Evolutionary conservation across 2,113 vertebrate genomes (phyloP), one percentile per base, ranked within the genome.

Genomic region (Vulpes vulpes): DNA sequence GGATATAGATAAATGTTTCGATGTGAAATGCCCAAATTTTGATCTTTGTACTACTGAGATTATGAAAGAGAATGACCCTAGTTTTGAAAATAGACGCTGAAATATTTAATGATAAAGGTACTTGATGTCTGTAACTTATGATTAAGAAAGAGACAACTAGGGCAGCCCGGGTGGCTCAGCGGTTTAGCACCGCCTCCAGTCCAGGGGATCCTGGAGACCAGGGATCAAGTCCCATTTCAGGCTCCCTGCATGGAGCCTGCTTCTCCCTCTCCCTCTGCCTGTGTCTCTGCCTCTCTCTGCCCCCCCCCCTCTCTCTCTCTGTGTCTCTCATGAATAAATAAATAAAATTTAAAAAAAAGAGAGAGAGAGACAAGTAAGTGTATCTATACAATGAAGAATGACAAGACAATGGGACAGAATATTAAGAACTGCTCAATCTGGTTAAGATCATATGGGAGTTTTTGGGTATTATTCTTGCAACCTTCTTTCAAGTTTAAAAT

Each of bases 401-500:
- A 60, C 3, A 78, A 80, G n/a, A 2, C n/a, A 62, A 67, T 38
- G 20, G 32, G 11, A 8, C 7, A 55, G 88, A 95, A 89, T 74
- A 16, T 38, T 82, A 92, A 69, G 35, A 57, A 67, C 6, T 43
- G 11, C 73, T 19, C 2, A 91, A 65, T 71, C 20, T 27, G 25
- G 60, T 27, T 43, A 78, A 81, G 14, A n/a, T 38, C 65, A 81
- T 15, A 67, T 62, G 23, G 67, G 32, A 35, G 17, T 35, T 69
- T 19, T 10, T 10, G 35, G 67, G 57, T 32, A 71, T 20, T 67
- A 43, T 78, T 84, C 60, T 95, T 49, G 25, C 74, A 83, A 38
- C 11, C 16, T 57, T 89, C 83, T 71, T 51, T 43, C 65, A 85
- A 89, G 15, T 65, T 49, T 87, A 55, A 92, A 95, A 92, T 79